phyloP scores from a whole-genome alignment of 2,797 vertebrate species.

The Poecilia wingei region DNA sequence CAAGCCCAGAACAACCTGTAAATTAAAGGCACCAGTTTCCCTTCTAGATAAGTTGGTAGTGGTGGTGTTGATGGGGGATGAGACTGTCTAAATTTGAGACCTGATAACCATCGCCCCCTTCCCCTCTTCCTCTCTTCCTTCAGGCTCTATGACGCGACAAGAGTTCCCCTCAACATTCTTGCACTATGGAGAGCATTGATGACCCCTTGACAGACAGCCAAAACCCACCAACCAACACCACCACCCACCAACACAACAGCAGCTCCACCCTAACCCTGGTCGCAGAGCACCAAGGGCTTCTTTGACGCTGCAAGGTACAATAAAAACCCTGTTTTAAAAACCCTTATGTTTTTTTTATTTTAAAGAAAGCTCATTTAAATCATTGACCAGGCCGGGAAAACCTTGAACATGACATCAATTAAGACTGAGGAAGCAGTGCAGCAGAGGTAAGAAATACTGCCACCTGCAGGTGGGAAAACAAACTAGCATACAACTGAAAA shows the following conservation, averaged over 20 bases:
- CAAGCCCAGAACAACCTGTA: constrained; percentile 1
- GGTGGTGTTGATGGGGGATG: constrained; percentile 34
- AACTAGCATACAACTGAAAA: too few species aligned
- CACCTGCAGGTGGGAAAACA: too few species aligned
- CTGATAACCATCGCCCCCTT: constrained; percentile 47
- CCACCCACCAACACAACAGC: constrained; percentile 43
- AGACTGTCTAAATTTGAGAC: constrained; percentile 35
- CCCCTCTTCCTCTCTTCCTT: constrained; percentile 56
- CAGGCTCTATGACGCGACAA: constrained; percentile 83
- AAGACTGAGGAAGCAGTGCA: too few species aligned
- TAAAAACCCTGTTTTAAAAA: constrained; percentile 2
- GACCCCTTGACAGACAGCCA: constrained; percentile 81
- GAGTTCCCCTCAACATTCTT: constrained; percentile 75
- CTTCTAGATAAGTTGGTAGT: not conserved
- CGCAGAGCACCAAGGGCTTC: constrained; percentile 58
- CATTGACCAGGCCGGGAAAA: not conserved
- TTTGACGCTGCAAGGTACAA: constrained; percentile 70
- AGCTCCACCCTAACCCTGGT: constrained; percentile 60
- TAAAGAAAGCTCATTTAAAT: not conserved
- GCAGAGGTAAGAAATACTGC: too few species aligned
- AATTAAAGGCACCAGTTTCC: not conserved
- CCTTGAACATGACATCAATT: too few species aligned
- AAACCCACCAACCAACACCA: constrained; percentile 61
- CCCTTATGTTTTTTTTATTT: not conserved
- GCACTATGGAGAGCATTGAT: constrained; percentile 76